phyloP scores from a whole-genome alignment of 2,888 invertebrate species.

The Lycaena phlaeas region DNA sequence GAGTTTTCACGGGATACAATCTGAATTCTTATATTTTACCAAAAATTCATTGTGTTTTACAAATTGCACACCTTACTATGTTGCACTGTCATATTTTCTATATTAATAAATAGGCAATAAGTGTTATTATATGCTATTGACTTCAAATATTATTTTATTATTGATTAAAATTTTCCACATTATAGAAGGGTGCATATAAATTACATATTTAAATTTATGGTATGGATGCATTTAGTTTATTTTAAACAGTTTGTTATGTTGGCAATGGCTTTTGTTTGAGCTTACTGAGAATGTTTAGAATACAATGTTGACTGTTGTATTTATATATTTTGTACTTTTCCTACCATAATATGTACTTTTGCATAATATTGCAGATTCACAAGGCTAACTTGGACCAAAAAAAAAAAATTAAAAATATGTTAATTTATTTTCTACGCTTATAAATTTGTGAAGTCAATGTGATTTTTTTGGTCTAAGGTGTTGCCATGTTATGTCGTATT shows the following conservation, averaged over 20 bases:
- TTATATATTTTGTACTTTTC: too few relatives aligned
- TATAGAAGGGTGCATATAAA: background rate
- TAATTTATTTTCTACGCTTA: background rate
- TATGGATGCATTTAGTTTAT: constrained; percentile 16
- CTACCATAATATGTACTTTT: constrained; percentile 1
- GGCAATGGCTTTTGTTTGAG: constrained; percentile 16
- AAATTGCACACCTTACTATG: background rate
- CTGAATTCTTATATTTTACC: background rate
- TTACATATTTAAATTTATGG: constrained; percentile 7
- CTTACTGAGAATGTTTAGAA: constrained; percentile 16
- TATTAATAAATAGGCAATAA: too few relatives aligned
- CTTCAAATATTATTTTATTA: too few relatives aligned
- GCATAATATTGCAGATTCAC: background rate
- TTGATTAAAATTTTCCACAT: too few relatives aligned
- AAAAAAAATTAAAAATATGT: background rate
- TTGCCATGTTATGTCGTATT: background rate
- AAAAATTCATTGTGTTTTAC: constrained; percentile 3
- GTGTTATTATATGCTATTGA: too few relatives aligned
- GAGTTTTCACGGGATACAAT: background rate
- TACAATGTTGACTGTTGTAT: constrained; percentile 6
- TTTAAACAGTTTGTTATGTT: constrained; percentile 14
- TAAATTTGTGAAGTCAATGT: background rate
- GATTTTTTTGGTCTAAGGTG: background rate
- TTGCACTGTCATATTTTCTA: background rate
- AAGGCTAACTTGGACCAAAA: background rate